Base-by-base conservation (phyloP, 2,888 invertebrate species). In the Gryllus longicercus region DNA sequence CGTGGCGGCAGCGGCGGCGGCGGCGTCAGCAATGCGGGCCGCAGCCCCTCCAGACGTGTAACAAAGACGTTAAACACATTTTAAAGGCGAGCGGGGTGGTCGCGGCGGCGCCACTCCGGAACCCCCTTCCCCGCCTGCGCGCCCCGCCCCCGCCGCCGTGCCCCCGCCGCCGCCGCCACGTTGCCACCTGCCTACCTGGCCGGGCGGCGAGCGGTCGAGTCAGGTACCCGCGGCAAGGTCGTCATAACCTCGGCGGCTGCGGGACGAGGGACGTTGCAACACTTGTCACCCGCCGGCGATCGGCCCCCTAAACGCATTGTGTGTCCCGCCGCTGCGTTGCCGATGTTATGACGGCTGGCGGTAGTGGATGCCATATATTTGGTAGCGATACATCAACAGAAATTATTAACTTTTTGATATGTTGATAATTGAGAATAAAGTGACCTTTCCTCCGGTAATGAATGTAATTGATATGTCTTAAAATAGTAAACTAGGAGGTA, bases 21-120 rank as follows among this genome's bases (percentile, higher is more conserved):
- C 38, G 38, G 38, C 38, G 38, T 38, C 38, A 38, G 38, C 38
- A 38, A 8, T 38, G 38, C 38, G 8, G 38, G 38, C 38, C 38
- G 38, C 38, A 38, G 38, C 38, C 38, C 38, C 38, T 38, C n/a
- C 63, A 63, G n/a, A 63, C 63, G 63, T 63, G 63, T 63, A 38
- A 63, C 63, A 63, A 63, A 63, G 63, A 63, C 63, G 63, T 63
- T n/a, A 63, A 63, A n/a, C 63, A 63, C 63, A 63, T 63, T 63
- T 63, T 63, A 63, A 38, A 38, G 63, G 63, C 63, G 63, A 14
- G 63, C 63, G n/a, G 63, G 63, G 63, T 63, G 63, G 63, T 63
- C 63, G 63, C 16, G 11, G 63, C n/a, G 16, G 63, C 16, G 14
- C n/a, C n/a, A 18, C 8, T 12, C 63, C 63, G 63, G 63, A 63